phyloP scores from a whole-genome alignment of 2,888 invertebrate genomes.

The Chymomyza amoena region DNA sequence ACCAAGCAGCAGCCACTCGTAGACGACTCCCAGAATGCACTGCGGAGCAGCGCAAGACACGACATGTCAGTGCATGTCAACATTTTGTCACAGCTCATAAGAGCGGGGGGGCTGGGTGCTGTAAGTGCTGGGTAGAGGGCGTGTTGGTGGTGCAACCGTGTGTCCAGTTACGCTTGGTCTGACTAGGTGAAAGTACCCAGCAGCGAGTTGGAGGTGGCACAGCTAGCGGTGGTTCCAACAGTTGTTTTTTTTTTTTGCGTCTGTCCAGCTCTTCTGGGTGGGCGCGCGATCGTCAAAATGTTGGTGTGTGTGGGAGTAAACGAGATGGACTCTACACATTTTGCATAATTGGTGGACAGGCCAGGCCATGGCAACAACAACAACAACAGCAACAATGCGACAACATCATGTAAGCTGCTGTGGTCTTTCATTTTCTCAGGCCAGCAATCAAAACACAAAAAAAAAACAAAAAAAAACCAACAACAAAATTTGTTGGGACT shows the following conservation, averaged over 20 bases:
- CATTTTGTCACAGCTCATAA: slow-evolving; percentile 47
- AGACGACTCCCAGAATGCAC: not conserved
- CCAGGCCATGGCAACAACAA: not conserved
- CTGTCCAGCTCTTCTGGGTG: slow-evolving; percentile 53
- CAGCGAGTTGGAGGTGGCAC: not conserved
- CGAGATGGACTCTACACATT: slow-evolving; percentile 6
- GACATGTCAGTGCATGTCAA: not conserved
- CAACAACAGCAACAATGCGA: slow-evolving; percentile 62
- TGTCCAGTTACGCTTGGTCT: not conserved
- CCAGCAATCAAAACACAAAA: slow-evolving; percentile 28
- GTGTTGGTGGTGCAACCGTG: not conserved
- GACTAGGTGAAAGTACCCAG: slow-evolving; percentile 57
- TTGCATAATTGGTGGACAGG: slow-evolving; percentile 2
- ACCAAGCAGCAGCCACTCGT: not conserved
- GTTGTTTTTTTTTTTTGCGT: slow-evolving; percentile 8
- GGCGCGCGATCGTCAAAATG: slow-evolving; percentile 38
- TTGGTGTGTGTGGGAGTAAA: slow-evolving; percentile 5
- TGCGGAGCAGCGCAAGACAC: not conserved
- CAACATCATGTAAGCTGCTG: slow-evolving; percentile 57
- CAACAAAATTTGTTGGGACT: slow-evolving; percentile 27
- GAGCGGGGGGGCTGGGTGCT: slow-evolving; percentile 4
- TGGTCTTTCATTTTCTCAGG: slow-evolving; percentile 45
- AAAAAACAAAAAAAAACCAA: slow-evolving; percentile 13
- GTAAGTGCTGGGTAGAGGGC: not conserved
- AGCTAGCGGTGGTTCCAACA: slow-evolving; percentile 20